phyloP scores from a whole-genome alignment of 2,113 vertebrate genomes.

The Rhegmatorhina hoffmannsi region DNA sequence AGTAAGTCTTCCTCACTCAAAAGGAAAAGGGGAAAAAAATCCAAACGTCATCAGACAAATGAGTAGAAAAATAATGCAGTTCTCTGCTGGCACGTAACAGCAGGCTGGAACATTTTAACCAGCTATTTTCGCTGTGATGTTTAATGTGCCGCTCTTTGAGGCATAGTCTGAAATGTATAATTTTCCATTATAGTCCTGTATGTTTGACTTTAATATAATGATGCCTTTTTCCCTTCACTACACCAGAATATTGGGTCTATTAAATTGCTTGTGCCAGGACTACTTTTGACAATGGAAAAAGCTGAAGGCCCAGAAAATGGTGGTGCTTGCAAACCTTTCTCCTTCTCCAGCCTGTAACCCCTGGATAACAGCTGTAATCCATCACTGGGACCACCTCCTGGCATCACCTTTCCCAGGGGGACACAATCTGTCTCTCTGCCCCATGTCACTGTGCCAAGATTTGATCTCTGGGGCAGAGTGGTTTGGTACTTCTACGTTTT shows the following conservation, averaged over 20 bases:
- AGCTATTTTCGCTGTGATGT: conserved; percentile 63
- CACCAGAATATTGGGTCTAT: conserved; percentile 56
- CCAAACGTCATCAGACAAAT: conserved; percentile 30
- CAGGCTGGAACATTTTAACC: conserved; percentile 61
- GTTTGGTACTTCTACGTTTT: not conserved
- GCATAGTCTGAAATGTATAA: conserved; percentile 66
- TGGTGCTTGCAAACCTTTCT: not conserved
- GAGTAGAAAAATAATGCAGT: conserved; percentile 51
- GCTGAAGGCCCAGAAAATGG: conserved; percentile 33
- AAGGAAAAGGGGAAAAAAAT: not conserved
- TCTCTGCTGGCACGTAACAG: conserved; percentile 33
- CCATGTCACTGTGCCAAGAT: not conserved
- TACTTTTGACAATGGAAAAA: conserved; percentile 16
- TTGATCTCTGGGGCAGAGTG: not conserved
- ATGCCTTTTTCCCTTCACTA: conserved; percentile 67
- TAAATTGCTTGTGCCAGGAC: conserved; percentile 28
- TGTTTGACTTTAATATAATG: conserved; percentile 72
- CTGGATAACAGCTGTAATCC: not conserved
- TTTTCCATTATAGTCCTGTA: conserved; percentile 72
- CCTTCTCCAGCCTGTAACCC: not conserved
- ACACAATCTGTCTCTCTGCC: not conserved
- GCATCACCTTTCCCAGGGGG: not conserved
- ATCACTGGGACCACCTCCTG: not conserved
- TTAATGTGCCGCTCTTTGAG: conserved; percentile 48
- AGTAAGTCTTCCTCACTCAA: not conserved